Conservation (phyloP, 1,140 invertebrate genomes). For the Drosophila nikananu region DNA sequence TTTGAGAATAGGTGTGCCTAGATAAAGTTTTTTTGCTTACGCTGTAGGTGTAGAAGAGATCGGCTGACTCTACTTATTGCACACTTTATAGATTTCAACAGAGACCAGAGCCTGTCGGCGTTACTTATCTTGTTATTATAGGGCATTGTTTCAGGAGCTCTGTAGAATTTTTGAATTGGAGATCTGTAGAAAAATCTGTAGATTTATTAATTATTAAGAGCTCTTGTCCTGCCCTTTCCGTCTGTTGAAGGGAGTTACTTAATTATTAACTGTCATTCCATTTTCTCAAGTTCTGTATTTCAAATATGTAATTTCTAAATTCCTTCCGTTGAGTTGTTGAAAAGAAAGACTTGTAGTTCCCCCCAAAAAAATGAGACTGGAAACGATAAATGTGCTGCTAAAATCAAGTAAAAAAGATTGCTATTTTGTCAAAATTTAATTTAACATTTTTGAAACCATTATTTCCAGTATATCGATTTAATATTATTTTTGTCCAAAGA, state of each 20-base stretch:
- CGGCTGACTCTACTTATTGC: too few relatives aligned
- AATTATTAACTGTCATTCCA: neutral
- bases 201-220: too few relatives aligned
- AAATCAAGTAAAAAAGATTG: neutral
- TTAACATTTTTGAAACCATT: constrained; percentile 1
- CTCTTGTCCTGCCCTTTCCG: neutral
- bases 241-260: neutral
- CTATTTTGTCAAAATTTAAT: neutral
- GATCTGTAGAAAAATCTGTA: too few relatives aligned
- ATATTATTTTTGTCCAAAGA: constrained; percentile 10
- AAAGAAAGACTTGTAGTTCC: neutral
- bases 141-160: neutral
- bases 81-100: too few relatives aligned
- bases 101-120: neutral
- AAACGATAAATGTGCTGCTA: neutral
- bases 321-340: neutral
- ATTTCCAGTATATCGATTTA: constrained; percentile 3
- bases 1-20: too few relatives aligned
- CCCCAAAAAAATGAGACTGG: neutral
- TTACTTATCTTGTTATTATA: neutral
- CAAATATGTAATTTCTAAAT: neutral
- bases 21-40: too few relatives aligned
- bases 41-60: too few relatives aligned
- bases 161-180: neutral
- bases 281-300: neutral